phyloP scores from a whole-genome alignment of 1,140 invertebrate genomes.

The Drosophila tropicalis region DNA sequence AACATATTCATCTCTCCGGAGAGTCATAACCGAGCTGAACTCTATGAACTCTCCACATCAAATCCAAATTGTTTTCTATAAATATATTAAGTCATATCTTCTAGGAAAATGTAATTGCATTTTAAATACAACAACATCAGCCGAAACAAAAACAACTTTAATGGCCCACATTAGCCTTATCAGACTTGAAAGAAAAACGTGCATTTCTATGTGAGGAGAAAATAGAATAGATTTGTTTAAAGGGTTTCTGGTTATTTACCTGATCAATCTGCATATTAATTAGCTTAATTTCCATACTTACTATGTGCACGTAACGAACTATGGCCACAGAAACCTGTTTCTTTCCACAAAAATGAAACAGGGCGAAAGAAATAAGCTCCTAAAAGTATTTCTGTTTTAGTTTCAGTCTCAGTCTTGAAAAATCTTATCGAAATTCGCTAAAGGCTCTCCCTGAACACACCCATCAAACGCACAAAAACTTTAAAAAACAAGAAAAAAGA shows the following conservation, averaged over 20 bases:
- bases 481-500: constrained; percentile 35
- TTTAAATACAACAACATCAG: constrained; percentile 38
- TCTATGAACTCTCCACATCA: constrained; percentile 5
- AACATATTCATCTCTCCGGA: neutral
- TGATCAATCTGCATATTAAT: constrained; percentile 60
- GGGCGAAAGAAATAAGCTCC: constrained; percentile 45
- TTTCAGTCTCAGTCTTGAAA: constrained; percentile 25
- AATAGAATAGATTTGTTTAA: constrained; percentile 26
- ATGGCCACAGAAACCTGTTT: constrained; percentile 57
- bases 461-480: constrained; percentile 20
- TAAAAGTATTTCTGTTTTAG: constrained; percentile 60
- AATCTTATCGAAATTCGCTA: constrained; percentile 63
- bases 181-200: constrained; percentile 54
- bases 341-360: neutral
- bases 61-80: constrained; percentile 11
- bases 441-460: constrained; percentile 41
- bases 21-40: constrained; percentile 20
- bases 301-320: constrained; percentile 30
- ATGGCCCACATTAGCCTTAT: constrained; percentile 72
- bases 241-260: constrained; percentile 38
- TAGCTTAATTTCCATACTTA: constrained; percentile 44
- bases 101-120: constrained; percentile 56
- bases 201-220: constrained; percentile 62
- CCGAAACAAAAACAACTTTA: constrained; percentile 36
- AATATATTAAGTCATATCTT: constrained; percentile 35